Conservation (phyloP, 2,888 invertebrate genomes). For the Lysandra coridon region DNA sequence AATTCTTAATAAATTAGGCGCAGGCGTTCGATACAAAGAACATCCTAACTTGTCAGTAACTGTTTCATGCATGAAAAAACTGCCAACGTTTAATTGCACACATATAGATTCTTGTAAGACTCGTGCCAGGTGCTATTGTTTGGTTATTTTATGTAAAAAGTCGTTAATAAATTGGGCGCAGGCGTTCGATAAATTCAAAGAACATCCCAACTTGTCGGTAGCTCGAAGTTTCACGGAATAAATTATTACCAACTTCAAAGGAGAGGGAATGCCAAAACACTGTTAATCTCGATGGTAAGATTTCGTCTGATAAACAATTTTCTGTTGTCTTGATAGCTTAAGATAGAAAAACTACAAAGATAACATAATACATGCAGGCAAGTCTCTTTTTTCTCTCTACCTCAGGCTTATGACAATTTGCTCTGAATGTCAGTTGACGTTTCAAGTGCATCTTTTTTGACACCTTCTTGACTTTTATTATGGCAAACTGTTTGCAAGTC, state of each 20-base stretch:
- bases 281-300: neutral
- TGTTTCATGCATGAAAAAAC: neutral
- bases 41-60: neutral
- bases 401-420: neutral
- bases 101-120: slow-evolving; percentile 7
- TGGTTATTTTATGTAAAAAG: neutral
- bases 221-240: neutral
- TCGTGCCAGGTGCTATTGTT: neutral
- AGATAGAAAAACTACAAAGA: neutral
- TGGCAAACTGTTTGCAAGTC: neutral
- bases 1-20: neutral
- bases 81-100: neutral
- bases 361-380: neutral
- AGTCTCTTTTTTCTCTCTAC: neutral
- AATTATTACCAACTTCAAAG: slow-evolving; percentile 11
- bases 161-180: neutral
- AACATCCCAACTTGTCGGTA: neutral
- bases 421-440: too few species aligned
- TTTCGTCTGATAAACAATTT: neutral
- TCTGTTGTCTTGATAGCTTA: neutral
- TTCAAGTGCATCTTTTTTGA: neutral
- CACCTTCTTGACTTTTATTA: neutral
- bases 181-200: neutral
- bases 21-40: neutral
- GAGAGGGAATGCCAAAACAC: neutral